Evolutionary conservation across 2,113 vertebrate genomes (phyloP).

Genomic region (Tauraco erythrolophus): DNA sequence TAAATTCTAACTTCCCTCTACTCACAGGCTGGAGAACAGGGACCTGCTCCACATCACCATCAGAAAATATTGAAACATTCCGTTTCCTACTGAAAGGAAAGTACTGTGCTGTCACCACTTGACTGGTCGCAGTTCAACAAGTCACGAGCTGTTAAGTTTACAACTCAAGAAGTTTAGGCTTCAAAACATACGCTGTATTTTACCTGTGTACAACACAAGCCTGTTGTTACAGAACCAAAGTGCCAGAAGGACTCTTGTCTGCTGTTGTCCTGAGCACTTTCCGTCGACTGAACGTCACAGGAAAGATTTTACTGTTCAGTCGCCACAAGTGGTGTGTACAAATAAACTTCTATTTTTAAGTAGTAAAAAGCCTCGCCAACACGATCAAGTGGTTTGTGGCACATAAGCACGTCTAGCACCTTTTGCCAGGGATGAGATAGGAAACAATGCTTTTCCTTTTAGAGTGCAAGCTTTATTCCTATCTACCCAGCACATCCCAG

Average conservation of each 20-base stretch:
- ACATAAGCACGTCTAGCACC: rapidly evolving
- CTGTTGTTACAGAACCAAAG: not conserved
- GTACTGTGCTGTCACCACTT: not conserved
- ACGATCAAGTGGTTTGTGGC: not conserved
- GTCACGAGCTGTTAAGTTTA: not conserved
- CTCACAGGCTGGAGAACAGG: not conserved
- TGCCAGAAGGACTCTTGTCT: not conserved
- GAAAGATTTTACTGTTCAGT: not conserved
- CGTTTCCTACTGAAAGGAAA: not conserved
- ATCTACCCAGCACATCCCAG: not conserved
- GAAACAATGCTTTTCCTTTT: not conserved
- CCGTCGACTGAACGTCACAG: not conserved
- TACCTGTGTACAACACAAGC: not conserved
- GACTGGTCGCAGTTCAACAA: not conserved
- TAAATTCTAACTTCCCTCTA: not conserved
- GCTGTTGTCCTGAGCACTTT: no score
- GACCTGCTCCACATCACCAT: not conserved
- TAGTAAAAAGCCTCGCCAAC: not conserved
- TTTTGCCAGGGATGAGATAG: not conserved
- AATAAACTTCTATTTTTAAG: not conserved
- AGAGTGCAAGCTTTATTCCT: not conserved
- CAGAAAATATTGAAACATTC: not conserved
- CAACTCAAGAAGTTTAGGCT: not conserved
- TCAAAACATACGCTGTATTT: not conserved
- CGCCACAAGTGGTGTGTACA: not conserved